These are phyloP conservation scores for Heliconius erato DNA, from an alignment of 2,888 invertebrate species.

Conservation along the genomic window DNA sequence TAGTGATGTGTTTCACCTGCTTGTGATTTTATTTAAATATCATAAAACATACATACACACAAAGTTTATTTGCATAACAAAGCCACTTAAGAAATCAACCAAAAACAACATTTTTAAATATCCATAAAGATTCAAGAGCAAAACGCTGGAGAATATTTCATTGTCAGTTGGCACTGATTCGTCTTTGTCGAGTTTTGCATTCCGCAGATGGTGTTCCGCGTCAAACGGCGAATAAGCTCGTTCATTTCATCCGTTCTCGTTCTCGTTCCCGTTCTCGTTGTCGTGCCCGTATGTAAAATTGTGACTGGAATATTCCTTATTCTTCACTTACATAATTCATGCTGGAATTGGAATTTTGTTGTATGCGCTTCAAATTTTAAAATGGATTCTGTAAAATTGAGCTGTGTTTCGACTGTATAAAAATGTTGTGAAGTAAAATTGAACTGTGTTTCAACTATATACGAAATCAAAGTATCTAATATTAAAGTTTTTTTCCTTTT, in stretches of 20 bases:
- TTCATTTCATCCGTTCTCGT: slow-evolving; percentile 27
- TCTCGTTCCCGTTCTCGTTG: slow-evolving; percentile 4
- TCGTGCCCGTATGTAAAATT: slow-evolving; percentile 30
- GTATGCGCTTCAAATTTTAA: neutral
- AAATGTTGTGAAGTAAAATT: neutral
- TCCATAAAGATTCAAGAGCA: slow-evolving; percentile 10
- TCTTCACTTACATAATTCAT: slow-evolving; percentile 29
- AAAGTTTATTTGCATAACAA: neutral
- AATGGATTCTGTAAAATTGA: neutral
- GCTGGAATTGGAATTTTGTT: slow-evolving; percentile 18
- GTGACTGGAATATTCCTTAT: slow-evolving; percentile 32
- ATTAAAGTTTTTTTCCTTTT: neutral
- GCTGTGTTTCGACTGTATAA: neutral
- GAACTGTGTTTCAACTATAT: neutral
- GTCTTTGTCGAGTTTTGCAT: slow-evolving; percentile 38
- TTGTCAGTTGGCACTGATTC: slow-evolving; percentile 39
- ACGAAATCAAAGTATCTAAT: neutral
- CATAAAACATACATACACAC: neutral
- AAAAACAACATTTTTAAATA: neutral
- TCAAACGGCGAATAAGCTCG: slow-evolving; percentile 39
- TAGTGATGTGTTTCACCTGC: too few species aligned
- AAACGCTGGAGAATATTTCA: slow-evolving; percentile 30
- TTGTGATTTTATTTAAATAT: too few species aligned
- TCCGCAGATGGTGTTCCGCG: slow-evolving; percentile 25
- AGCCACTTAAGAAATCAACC: neutral